A percentile compares a stretch with the other conserved stretches of the same genome.
phyloP scores from a whole-genome alignment of 2,797 vertebrate species.

The Delichon dasypus region DNA sequence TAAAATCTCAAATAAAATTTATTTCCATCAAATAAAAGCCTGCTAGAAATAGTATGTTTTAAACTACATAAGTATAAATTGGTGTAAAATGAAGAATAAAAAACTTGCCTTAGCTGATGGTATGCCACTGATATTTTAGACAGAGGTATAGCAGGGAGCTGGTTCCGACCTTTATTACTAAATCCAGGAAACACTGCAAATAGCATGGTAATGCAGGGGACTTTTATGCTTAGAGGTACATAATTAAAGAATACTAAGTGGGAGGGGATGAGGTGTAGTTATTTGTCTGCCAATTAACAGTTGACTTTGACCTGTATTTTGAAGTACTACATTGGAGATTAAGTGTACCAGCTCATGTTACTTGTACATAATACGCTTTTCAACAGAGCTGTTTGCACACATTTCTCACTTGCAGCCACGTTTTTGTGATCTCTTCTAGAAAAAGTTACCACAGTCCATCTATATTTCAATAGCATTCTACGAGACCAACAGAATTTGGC shows the following conservation, averaged over 20 bases:
- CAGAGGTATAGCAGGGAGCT: not conserved
- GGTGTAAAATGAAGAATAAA: not conserved
- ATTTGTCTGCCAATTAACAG: constrained; percentile 11
- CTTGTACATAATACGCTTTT: not conserved
- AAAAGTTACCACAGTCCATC: not conserved
- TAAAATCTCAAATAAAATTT: not conserved
- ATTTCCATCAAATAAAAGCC: not conserved
- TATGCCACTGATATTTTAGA: not conserved
- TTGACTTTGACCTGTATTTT: constrained; percentile 45
- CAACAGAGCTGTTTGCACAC: rapidly evolving
- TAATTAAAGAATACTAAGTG: constrained; percentile 7
- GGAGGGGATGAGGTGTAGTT: not conserved
- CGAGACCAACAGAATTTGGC: not conserved
- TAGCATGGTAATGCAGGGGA: not conserved
- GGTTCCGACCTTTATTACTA: not conserved
- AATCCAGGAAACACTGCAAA: not conserved
- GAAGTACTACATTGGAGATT: not conserved
- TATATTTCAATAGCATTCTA: not conserved
- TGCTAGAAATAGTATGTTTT: not conserved
- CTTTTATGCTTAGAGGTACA: not conserved
- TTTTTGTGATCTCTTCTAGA: not conserved
- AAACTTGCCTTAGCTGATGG: not conserved
- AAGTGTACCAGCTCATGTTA: not conserved
- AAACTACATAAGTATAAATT: not conserved
- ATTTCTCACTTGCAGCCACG: not conserved